Conservation (phyloP, 1,140 invertebrate genomes). For the Apocrypta bakeri region DNA sequence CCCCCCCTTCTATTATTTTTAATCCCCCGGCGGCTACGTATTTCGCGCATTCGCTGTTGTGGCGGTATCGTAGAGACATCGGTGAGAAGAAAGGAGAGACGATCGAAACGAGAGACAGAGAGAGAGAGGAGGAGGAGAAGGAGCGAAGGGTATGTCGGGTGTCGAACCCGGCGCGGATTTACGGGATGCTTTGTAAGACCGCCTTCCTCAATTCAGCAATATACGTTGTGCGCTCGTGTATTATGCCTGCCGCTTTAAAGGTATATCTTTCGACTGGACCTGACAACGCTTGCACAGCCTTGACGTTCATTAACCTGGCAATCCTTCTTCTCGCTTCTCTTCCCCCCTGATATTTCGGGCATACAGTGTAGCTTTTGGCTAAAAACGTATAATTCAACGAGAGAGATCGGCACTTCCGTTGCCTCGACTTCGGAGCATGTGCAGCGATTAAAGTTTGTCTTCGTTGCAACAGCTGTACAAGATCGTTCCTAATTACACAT, state of each 20-base stretch:
- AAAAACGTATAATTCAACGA: too few species aligned
- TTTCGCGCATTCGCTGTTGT: slow-evolving; percentile 57
- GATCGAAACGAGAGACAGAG: slow-evolving; percentile 45
- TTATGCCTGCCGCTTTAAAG: slow-evolving; percentile 52
- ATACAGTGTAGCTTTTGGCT: too few species aligned
- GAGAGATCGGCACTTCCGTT: too few species aligned
- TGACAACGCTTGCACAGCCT: slow-evolving; percentile 6
- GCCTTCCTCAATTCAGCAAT: slow-evolving; percentile 75
- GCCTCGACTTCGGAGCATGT: too few species aligned
- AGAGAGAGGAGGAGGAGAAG: slow-evolving; percentile 36
- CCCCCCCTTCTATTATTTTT: slow-evolving; percentile 66
- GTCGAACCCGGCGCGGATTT: slow-evolving; percentile 74
- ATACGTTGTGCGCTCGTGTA: slow-evolving; percentile 64
- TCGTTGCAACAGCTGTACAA: too few species aligned
- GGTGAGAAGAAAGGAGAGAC: slow-evolving; percentile 51
- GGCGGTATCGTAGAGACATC: slow-evolving; percentile 44
- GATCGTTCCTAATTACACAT: too few species aligned
- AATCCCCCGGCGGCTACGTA: slow-evolving; percentile 63
- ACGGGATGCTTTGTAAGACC: slow-evolving; percentile 73
- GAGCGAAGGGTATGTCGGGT: slow-evolving; percentile 65
- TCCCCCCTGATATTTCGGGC: too few species aligned
- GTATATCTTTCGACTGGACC: slow-evolving; percentile 3
- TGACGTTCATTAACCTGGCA: slow-evolving; percentile 47
- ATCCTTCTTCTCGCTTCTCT: too few species aligned
- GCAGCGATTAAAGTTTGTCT: too few species aligned